Evolutionary conservation across 2,888 invertebrate genomes (phyloP), one percentile per base, ranked within the genome.

Genomic region (Phalera bucephala): DNA sequence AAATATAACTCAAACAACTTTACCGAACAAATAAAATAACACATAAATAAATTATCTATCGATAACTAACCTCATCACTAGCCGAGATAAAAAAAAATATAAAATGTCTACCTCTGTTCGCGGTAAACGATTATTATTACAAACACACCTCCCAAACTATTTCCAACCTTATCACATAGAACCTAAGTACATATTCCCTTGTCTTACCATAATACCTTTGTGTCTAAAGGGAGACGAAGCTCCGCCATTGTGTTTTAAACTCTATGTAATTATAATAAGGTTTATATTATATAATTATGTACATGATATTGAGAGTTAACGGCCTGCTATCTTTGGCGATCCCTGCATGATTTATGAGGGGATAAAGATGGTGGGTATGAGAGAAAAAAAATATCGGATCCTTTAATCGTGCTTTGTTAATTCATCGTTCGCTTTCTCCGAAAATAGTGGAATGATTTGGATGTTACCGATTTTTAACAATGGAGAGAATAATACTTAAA

Each of bases 41-140:
- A n/a, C n/a, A n/a, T n/a, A n/a, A n/a, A n/a, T n/a, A n/a, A n/a
- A n/a, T n/a, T n/a, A n/a, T 37, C 11, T 47, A 67, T 73, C 66
- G 69, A 69, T 53, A 50, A 34, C 2, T 3, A 28, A 27, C 20
- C 41, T 41, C 48, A 52, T 14, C 61, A 50, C 52, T 68, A 54
- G 25, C 61, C 52, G 64, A 52, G 57, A 40, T 35, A 58, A 66
- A 78, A 63, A 79, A 78, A 77, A 75, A 68, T 70, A 60, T 64
- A 74, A 80, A 72, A 83, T 81, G 84, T 80, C 83, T 61, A 77
- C 76, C 73, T 61, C 58, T 62, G 58, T 49, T 43, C 57, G 36
- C 39, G 27, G 35, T 39, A 38, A 55, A 53, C 50, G 52, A 55
- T 52, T 63, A 54, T 57, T 65, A 64, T 65, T 54, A 56, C 42